A percentile compares a stretch with the other conserved stretches of the same genome.
Evolutionary conservation across 2,797 vertebrate species (phyloP).

Genomic region (Meriones psammophilus): DNA sequence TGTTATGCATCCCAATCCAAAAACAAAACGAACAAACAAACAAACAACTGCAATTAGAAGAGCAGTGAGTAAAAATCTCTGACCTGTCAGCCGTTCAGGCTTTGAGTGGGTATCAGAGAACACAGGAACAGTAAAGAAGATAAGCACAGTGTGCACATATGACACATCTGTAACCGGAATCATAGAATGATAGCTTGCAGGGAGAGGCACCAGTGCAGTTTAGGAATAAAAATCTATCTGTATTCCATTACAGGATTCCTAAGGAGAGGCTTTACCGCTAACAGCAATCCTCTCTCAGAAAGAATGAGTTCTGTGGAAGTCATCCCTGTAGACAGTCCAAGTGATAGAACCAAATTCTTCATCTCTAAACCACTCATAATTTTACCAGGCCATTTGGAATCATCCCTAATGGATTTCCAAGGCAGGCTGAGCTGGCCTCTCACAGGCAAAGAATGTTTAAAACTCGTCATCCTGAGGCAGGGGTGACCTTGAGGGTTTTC

Average conservation of each 20-base stretch:
- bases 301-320: background rate
- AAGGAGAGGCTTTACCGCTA: background rate
- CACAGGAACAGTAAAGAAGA: slow-evolving; percentile 3
- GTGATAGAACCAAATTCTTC: slow-evolving; percentile 42
- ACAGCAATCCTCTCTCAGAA: background rate
- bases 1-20: background rate
- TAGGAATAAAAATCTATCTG: slow-evolving; percentile 9
- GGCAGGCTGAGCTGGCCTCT: slow-evolving; percentile 41
- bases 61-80: background rate
- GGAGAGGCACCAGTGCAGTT: background rate
- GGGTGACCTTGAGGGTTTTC: slow-evolving; percentile 42
- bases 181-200: background rate
- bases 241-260: background rate
- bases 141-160: background rate
- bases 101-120: background rate
- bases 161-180: background rate
- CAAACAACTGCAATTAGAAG: slow-evolving; percentile 20
- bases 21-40: background rate
- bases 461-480: slow-evolving; percentile 26
- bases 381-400: slow-evolving; percentile 62
- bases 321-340: slow-evolving; percentile 29
- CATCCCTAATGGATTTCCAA: slow-evolving; percentile 69
- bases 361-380: slow-evolving; percentile 31
- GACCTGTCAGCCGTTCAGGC: background rate
- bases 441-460: slow-evolving; percentile 58